Percentiles rank a stretch among this genome's conserved stretches.
Conservation (phyloP, 2,888 invertebrate species). For the Chalcis sispes region DNA sequence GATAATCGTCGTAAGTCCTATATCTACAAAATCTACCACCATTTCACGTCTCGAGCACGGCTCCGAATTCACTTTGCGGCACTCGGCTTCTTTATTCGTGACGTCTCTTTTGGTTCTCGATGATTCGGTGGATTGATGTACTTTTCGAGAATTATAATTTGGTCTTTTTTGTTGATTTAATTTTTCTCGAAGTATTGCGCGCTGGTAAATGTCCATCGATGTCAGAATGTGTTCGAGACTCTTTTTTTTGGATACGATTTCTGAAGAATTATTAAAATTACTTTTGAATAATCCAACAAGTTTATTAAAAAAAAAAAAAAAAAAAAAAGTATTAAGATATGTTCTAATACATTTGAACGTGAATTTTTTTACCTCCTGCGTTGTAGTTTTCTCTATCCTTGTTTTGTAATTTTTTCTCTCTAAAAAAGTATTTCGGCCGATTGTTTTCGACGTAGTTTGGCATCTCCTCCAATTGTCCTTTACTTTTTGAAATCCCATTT, state of each 20-base stretch:
- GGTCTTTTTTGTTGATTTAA: slow-evolving; percentile 7
- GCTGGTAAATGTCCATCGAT: slow-evolving; percentile 68
- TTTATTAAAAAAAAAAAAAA: no score
- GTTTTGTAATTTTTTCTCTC: slow-evolving; percentile 52
- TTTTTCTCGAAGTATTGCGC: slow-evolving; percentile 62
- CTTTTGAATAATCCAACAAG: no score
- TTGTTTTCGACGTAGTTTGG: slow-evolving; percentile 21
- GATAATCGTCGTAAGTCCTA: slow-evolving; percentile 82
- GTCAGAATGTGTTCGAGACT: slow-evolving; percentile 56
- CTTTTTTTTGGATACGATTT: slow-evolving; percentile 49
- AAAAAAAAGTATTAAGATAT: no score
- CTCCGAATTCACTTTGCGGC: slow-evolving; percentile 41
- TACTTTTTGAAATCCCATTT: slow-evolving; percentile 10
- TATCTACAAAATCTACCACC: slow-evolving; percentile 80
- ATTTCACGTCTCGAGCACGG: slow-evolving; percentile 73
- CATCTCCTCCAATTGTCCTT: slow-evolving; percentile 58
- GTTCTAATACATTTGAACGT: neutral
- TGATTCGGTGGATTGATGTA: neutral
- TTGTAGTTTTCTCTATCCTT: neutral
- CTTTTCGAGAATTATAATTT: neutral
- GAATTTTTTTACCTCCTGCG: neutral
- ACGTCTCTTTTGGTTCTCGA: slow-evolving; percentile 4
- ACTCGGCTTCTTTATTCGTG: neutral
- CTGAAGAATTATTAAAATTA: neutral
- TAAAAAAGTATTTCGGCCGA: slow-evolving; percentile 52